A percentile compares a stretch with the other conserved stretches of the same genome.
Conservation (phyloP, 2,888 invertebrate species). For the Aspidiotus destructor region DNA sequence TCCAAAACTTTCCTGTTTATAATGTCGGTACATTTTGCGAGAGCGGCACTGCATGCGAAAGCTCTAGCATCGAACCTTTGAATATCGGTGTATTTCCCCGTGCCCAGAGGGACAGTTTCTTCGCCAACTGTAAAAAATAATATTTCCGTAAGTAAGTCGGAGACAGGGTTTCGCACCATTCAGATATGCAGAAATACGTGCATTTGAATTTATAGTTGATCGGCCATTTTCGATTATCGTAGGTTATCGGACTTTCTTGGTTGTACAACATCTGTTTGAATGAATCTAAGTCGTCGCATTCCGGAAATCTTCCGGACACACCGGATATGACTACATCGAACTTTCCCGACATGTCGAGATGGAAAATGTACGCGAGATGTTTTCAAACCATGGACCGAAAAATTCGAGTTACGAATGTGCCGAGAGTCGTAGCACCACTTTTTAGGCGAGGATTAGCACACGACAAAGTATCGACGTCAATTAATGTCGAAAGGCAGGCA, state of each 20-base stretch:
- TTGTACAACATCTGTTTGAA: slow-evolving; percentile 48
- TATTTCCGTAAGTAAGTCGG: neutral
- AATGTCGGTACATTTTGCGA: slow-evolving; percentile 45
- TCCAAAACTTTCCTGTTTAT: slow-evolving; percentile 44
- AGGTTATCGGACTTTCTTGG: slow-evolving; percentile 36
- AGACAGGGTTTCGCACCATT: neutral
- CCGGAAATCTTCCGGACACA: slow-evolving; percentile 50
- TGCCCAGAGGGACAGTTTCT: slow-evolving; percentile 39
- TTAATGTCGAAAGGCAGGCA: too few species aligned
- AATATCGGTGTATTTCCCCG: slow-evolving; percentile 41
- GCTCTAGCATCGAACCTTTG: slow-evolving; percentile 44
- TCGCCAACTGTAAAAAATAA: slow-evolving; percentile 6
- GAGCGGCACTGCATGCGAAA: slow-evolving; percentile 46
- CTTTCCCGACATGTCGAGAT: slow-evolving; percentile 11
- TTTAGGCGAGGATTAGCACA: too few species aligned
- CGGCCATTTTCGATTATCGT: slow-evolving; percentile 33
- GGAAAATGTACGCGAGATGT: too few species aligned
- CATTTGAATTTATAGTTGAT: slow-evolving; percentile 22
- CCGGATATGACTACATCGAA: slow-evolving; percentile 45
- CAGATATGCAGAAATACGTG: neutral
- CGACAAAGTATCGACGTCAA: too few species aligned
- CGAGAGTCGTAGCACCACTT: too few species aligned
- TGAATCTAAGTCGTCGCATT: slow-evolving; percentile 51
- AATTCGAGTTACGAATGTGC: too few species aligned
- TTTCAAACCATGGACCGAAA: too few species aligned